Base-by-base conservation (phyloP, 1,140 invertebrate genomes). In the Holotrichia oblita region DNA sequence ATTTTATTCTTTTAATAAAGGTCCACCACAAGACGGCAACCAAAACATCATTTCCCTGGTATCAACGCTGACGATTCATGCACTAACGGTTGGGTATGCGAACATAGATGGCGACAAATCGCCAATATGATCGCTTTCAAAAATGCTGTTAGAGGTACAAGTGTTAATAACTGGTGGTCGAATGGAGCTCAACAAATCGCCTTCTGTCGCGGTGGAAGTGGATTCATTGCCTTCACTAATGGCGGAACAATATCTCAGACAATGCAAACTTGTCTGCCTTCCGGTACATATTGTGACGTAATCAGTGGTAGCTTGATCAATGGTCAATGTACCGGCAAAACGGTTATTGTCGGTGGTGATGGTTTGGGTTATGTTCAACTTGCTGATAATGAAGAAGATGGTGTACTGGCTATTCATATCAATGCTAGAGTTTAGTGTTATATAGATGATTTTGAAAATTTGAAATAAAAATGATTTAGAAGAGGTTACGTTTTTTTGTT, bases 51-150 rank as follows among this genome's bases (percentile, higher is more conserved):
- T 91, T 14, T 89, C 90, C 90, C 93, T 4, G 87, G 84, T 20
- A 90, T 94, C 40, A 90, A 92, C 48, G 73, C 87, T 12, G 89
- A 94, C 80, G 88, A 89, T 0, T 88, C 87, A 0, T 97, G 95
- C 82, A 90, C 88, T 0, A 91, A 92, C 81, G 94, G 94, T 2
- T 97, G 95, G 95, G 86, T 96, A 0, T 97, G 96, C 84, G 95
- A 97, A 86, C 96, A 97, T 86, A 90, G 94, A n/a, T 96, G 94
- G 95, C 86, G 91, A 7, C 91, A 93, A 83, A 95, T 96, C 82
- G 92, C 88, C 85, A 92, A 93, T 79, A 96, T 96, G 94, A 93
- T 94, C 3, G 83, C 83, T 0, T 95, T 95, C 85, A 88, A 92
- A 40, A 94, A 93, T 83, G 86, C 88, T 0, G 93, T 90, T 6